Percentiles rank a stretch among this genome's conserved stretches.
phyloP scores from a whole-genome alignment of 1,140 invertebrate species.

The Halesus radiatus region DNA sequence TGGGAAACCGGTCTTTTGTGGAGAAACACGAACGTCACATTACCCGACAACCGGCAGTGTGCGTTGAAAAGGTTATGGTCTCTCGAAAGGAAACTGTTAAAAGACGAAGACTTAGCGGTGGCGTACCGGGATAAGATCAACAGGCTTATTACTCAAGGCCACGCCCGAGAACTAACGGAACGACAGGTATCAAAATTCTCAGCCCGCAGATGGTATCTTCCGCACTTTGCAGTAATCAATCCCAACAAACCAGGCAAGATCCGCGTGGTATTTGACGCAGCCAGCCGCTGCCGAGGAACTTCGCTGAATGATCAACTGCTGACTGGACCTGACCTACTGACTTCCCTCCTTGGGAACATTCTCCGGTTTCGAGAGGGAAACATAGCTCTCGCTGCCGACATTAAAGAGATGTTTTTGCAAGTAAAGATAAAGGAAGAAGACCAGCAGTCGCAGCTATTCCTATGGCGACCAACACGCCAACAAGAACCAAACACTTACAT shows the following conservation, averaged over 20 bases:
- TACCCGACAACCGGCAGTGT: too few relatives aligned
- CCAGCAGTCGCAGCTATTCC: not conserved
- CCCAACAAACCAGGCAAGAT: slow-evolving; percentile 58
- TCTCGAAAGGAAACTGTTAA: too few relatives aligned
- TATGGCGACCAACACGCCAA: not conserved
- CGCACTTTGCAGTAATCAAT: slow-evolving; percentile 59
- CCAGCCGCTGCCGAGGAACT: slow-evolving; percentile 48
- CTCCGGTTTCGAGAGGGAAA: slow-evolving; percentile 59
- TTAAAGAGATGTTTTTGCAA: slow-evolving; percentile 63
- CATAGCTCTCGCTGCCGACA: slow-evolving; percentile 59
- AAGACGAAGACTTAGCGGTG: not conserved
- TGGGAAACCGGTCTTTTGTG: too few relatives aligned
- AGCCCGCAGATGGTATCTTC: slow-evolving; percentile 58
- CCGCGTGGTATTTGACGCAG: slow-evolving; percentile 59
- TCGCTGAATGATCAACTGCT: slow-evolving; percentile 58
- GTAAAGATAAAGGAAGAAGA: not conserved
- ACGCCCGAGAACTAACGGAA: not conserved
- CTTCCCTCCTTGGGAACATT: slow-evolving; percentile 58
- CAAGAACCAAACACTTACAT: slow-evolving; percentile 41
- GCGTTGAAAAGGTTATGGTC: too few relatives aligned
- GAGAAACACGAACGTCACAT: too few relatives aligned
- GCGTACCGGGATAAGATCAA: not conserved
- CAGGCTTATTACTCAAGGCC: not conserved
- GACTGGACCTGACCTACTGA: slow-evolving; percentile 58
- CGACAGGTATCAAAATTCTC: not conserved